Base-by-base conservation (phyloP, 1,140 invertebrate genomes). In the Drosophila micromelanica region DNA sequence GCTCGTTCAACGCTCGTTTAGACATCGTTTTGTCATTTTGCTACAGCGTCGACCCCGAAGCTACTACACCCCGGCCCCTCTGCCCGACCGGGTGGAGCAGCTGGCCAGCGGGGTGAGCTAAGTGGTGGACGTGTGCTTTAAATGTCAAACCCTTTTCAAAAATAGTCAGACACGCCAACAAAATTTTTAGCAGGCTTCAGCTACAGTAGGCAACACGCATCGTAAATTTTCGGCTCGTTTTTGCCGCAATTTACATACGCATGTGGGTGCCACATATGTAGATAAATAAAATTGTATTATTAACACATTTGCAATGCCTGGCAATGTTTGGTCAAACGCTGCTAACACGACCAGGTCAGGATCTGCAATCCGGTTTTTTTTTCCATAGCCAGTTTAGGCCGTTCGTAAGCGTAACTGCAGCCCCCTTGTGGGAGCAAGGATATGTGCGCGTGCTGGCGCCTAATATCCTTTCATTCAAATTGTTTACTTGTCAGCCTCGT, bases 91-190 rank as follows among this genome's bases (percentile, higher is more conserved):
- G 5, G 2, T 27, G 0, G 27, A 27, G 45, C 35, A 45, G 56
- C 64, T 68, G 56, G 17, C 35, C 40, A 51, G 56, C 32, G 27
- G 2, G 15, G 46, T 37, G 27, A 23, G 30, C 32, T 27, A 37
- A 65, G 54, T 52, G 55, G 57, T 52, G 68, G 68, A 65, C 52
- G 62, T 73, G 48, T 57, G 76, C 80, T 40, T 69, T 79, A 79
- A 84, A 76, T 89, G 82, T 87, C 82, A 87, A 86, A 87, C 82
- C 82, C 82, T 87, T 87, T 87, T 87, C 82, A 87, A 87, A 86
- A 82, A 76, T 75, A 78, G 63, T 76, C 84, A 60, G 70, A 76
- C 62, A 67, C 69, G 69, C 76, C 67, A 73, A 70, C 84, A 37
- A 73, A 65, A 49, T 71, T 59, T 60, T 48, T 52, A 54, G 42